Evolutionary conservation across 37 sponge, comb jelly and placozoan species (phyloP).

Genomic region (Theonella swinhoei): DNA sequence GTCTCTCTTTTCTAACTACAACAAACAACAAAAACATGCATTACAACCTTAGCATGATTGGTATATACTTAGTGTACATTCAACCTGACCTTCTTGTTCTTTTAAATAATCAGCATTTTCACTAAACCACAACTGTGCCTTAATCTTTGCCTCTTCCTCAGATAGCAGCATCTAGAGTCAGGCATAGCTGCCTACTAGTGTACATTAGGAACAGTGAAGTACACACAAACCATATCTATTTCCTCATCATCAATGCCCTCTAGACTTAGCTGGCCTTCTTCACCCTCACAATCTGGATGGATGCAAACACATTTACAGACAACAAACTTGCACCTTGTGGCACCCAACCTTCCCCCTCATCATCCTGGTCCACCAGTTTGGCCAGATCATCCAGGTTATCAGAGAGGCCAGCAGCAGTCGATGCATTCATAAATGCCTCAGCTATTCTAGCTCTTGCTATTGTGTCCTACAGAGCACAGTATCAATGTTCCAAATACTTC

Average conservation of each 20-base stretch:
- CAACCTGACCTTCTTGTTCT: constrained; percentile 57
- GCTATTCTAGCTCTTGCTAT: constrained; percentile 75
- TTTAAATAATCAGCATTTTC: constrained; percentile 90
- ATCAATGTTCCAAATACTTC: background rate
- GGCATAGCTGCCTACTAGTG: background rate
- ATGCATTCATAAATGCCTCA: constrained; percentile 45
- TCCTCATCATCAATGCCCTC: constrained; percentile 85
- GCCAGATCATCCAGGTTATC: constrained; percentile 49
- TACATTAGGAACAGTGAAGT: background rate
- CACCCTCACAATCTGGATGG: no score
- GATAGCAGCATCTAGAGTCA: constrained; percentile 74
- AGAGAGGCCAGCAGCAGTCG: constrained; percentile 35
- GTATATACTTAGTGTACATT: background rate
- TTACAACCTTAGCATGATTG: background rate
- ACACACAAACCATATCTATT: constrained; percentile 71
- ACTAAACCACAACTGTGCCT: constrained; percentile 86
- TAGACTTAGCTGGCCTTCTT: constrained; percentile 33
- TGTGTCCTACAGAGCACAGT: constrained; percentile 35
- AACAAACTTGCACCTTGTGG: no score
- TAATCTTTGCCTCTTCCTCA: constrained; percentile 80
- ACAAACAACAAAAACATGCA: background rate
- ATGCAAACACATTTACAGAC: no score
- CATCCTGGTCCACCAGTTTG: constrained; percentile 44
- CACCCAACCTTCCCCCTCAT: no score
- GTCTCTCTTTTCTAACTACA: constrained; percentile 47